Evolutionary conservation across 2,888 invertebrate species (phyloP), one percentile per base, ranked within the genome.

Genomic region (Alloplasta piceator): DNA sequence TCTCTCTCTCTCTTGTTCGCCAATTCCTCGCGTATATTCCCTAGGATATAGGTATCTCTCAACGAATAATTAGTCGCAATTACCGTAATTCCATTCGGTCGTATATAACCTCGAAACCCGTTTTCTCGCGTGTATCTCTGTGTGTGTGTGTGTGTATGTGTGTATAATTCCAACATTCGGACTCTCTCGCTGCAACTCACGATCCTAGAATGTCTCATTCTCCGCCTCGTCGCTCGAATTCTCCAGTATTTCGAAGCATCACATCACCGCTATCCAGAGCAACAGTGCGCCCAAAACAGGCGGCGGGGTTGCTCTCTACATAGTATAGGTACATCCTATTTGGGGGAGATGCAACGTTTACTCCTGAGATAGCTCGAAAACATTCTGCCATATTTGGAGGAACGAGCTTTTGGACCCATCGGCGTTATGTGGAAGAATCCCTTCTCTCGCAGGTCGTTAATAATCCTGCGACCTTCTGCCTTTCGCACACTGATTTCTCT

Each of bases 21-120:
- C 48, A 38, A 12, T 71, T 12, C 39, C 50, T 48, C 4, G 5
- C 48, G 46, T 38, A n/a, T 61, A 50, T 46, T 36, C 10, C 6
- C 50, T n/a, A 7, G 36, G 10, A 10, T 38, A 14, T 39, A 46
- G 61, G 14, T 26, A 46, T 70, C 56, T 80, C 63, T 46, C 73
- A 73, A 82, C 80, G 78, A 78, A 82, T 76, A 82, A 82, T 80
- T 80, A 82, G 77, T 80, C 74, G 80, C 75, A 83, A 82, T 83
- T 80, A 82, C 83, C 72, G 70, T 75, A 80, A 82, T 83, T 80
- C 82, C 82, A 80, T 79, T 74, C 74, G 66, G 67, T 48, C 68
- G 56, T 64, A 39, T 58, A 12, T 38, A 38, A 46, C 64, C 63
- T 46, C 38, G 10, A 10, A 48, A 52, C 52, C 52, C 52, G 5